Evolutionary conservation across 2,797 vertebrate species (phyloP), one percentile per base, ranked within the genome.

Genomic region (Periophthalmus magnuspinnatus): DNA sequence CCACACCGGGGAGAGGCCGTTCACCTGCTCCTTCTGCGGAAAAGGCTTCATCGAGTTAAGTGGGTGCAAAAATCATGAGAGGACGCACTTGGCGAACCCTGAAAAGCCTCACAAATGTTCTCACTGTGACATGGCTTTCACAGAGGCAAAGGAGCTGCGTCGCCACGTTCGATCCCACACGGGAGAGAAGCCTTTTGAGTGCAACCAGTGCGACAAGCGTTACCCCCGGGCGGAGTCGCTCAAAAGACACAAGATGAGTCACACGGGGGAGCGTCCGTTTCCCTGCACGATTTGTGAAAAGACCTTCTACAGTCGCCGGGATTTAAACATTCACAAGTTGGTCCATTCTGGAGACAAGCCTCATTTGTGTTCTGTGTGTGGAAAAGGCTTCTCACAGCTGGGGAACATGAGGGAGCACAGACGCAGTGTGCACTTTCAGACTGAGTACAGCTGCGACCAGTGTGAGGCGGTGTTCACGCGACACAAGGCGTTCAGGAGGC

Each of bases 1-100:
- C 77, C 90, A 92, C 74, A 92, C 90, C 0, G 90, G 90, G 13
- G 90, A 92, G 79, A 88, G 58, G 70, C 90, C 90, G 16, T 91
- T 87, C 48, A 88, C 84, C 68, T 92, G 90, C 75, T 80, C 82
- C 0, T 72, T 90, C 32, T 92, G 90, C 0, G 88, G 89, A 0
- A 90, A 89, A 73, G 82, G 88, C 11, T 92, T 92, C 59, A 81
- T 86, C 0, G 90, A 92, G 68, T 65, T 84, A 0, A 84, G 88
- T 2, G 88, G 90, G 71, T 92, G 90, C 83, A 90, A 82, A 70
- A 82, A 85, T 0, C 90, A 92, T 0, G 89, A 92, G 68, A 88
- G 81, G 67, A 90, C 81, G 0, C 90, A 92, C 0, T 82, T 86
- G 60, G 86, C 86, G 28, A 81, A 88, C 57, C 89, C 89, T 0